Conservation (phyloP, 2,888 invertebrate species). For the Pyrrhia umbra region DNA sequence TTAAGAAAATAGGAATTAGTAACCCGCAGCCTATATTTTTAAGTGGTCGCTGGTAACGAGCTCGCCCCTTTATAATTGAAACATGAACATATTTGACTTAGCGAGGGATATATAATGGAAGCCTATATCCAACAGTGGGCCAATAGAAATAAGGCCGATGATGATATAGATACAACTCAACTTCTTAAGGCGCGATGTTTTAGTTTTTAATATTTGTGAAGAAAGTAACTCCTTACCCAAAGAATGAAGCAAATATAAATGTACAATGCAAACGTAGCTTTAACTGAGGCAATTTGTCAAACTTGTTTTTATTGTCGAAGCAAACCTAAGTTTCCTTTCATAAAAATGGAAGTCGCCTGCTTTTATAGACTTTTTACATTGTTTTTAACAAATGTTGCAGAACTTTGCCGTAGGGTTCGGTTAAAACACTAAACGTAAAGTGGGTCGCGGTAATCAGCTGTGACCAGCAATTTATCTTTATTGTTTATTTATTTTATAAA, state of each 20-base stretch:
- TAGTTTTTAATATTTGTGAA: background rate
- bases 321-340: conserved; percentile 13
- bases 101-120: no score
- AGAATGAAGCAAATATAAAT: background rate
- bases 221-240: background rate
- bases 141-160: no score
- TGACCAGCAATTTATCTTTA: background rate
- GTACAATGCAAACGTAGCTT: background rate
- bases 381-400: background rate
- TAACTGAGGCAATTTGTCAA: conserved; percentile 2
- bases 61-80: no score
- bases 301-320: background rate
- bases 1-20: no score
- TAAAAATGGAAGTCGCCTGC: background rate
- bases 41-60: no score
- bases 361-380: background rate
- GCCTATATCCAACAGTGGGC: no score
- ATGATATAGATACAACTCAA: no score
- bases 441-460: background rate
- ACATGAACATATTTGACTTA: no score
- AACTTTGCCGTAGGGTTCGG: background rate
- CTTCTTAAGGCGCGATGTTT: no score
- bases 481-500: no score
- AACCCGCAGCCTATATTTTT: no score
- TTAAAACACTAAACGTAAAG: background rate